A percentile compares a stretch with the other conserved stretches of the same genome.
Conservation (phyloP, 2,113 vertebrate genomes). For the Myxocyprinus asiaticus region DNA sequence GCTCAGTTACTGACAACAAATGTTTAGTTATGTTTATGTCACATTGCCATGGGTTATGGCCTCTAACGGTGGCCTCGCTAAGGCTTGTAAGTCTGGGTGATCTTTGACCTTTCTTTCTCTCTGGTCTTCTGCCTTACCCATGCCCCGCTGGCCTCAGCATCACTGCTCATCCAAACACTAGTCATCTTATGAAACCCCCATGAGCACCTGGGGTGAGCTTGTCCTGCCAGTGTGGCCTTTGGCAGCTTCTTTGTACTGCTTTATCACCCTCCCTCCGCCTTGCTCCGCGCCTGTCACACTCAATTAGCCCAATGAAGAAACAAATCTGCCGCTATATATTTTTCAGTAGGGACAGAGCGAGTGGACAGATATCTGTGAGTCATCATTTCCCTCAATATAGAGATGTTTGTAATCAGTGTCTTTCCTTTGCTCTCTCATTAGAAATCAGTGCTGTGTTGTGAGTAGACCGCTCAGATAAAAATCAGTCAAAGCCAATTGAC, state of each 20-base stretch:
- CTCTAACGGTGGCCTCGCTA: constrained; percentile 38
- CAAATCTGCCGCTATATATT: constrained; percentile 71
- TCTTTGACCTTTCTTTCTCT: constrained; percentile 28
- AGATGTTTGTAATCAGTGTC: constrained; percentile 61
- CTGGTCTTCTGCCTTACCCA: background rate
- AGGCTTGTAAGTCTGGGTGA: constrained; percentile 24
- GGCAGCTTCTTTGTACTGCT: constrained; percentile 61
- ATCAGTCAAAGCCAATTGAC: constrained; percentile 28
- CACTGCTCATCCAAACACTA: constrained; percentile 45
- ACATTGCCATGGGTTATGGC: constrained; percentile 26
- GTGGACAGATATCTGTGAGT: constrained; percentile 61
- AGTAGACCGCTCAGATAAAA: constrained; percentile 20
- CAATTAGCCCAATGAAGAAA: constrained; percentile 72
- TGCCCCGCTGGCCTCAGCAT: constrained; percentile 40
- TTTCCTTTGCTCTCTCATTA: constrained; percentile 22
- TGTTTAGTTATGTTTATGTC: constrained; percentile 61
- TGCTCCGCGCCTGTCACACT: constrained; percentile 72
- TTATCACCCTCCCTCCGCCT: constrained; percentile 59
- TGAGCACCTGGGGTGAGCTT: constrained; percentile 59
- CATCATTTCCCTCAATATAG: constrained; percentile 66
- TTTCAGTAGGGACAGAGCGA: constrained; percentile 61
- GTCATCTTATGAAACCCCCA: constrained; percentile 58
- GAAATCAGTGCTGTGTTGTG: constrained; percentile 28
- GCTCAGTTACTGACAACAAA: constrained; percentile 59
- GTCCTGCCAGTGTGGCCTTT: constrained; percentile 63